Conservation (phyloP, 2,113 vertebrate species). For the Ophiodon elongatus region DNA sequence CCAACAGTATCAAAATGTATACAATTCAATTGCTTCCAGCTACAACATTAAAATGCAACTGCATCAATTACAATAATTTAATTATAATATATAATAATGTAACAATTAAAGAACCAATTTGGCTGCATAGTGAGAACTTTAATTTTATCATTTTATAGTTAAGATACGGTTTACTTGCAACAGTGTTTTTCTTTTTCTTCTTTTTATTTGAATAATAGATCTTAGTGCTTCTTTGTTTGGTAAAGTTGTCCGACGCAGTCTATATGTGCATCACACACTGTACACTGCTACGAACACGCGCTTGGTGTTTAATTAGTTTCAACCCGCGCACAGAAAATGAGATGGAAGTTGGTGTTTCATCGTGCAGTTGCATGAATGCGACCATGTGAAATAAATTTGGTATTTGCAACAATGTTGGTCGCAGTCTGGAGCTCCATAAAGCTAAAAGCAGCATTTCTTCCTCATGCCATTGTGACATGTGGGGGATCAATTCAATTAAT, state of each 20-base stretch:
- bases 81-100: background rate
- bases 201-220: background rate
- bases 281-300: background rate
- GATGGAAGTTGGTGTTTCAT: background rate
- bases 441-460: constrained; percentile 22
- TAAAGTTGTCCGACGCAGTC: background rate
- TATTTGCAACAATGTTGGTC: background rate
- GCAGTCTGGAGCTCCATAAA: constrained; percentile 5
- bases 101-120: background rate
- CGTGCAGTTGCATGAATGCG: background rate
- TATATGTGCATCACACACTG: background rate
- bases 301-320: background rate
- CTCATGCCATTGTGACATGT: constrained; percentile 44
- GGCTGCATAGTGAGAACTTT: background rate
- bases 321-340: background rate
- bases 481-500: constrained; percentile 25
- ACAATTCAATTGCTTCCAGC: background rate
- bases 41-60: background rate
- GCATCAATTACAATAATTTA: background rate
- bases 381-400: background rate
- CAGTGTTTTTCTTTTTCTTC: background rate
- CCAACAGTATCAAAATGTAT: background rate
- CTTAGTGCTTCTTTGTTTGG: background rate
- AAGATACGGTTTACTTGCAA: background rate
- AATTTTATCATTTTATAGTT: background rate